Percentiles rank a stretch among this genome's conserved stretches.
Evolutionary conservation across 2,888 invertebrate species (phyloP).

Genomic region (Conchocele bisecta): DNA sequence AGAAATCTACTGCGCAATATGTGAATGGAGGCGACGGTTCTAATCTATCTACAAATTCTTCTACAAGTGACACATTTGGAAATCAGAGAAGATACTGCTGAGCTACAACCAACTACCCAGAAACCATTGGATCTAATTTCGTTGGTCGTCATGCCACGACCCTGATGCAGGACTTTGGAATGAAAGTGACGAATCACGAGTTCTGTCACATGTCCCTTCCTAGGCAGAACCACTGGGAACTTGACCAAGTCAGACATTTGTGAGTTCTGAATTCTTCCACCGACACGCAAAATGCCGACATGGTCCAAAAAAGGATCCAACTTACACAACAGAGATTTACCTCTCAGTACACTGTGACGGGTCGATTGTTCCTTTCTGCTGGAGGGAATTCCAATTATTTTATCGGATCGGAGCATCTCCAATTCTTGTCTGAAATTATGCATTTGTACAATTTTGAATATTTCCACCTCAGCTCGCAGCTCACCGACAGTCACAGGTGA

Average conservation of each 20-base stretch:
- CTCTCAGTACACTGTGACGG: conserved; percentile 1
- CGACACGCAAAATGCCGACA: conserved; percentile 34
- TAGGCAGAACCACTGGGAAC: conserved; percentile 33
- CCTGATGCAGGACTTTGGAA: conserved; percentile 45
- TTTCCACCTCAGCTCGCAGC: conserved; percentile 10
- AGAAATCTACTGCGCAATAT: conserved; percentile 76
- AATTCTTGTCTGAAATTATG: neutral
- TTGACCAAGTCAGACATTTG: conserved; percentile 7
- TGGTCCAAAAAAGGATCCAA: conserved; percentile 47
- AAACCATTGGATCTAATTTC: conserved; percentile 57
- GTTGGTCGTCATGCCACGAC: conserved; percentile 53
- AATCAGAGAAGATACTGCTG: conserved; percentile 57
- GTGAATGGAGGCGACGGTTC: conserved; percentile 69
- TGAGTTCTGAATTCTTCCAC: conserved; percentile 16
- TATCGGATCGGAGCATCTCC: neutral
- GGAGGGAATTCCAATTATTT: neutral
- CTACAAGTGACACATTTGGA: conserved; percentile 72
- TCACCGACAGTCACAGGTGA: conserved; percentile 3
- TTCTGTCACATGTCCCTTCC: conserved; percentile 36
- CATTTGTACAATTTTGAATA: conserved; percentile 3
- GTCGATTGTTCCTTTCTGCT: neutral
- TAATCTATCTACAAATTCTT: conserved; percentile 65
- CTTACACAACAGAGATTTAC: conserved; percentile 15
- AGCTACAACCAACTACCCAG: conserved; percentile 71
- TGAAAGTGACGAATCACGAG: conserved; percentile 54